Conservation (phyloP, 2,888 invertebrate species). For the Sturmia bella region DNA sequence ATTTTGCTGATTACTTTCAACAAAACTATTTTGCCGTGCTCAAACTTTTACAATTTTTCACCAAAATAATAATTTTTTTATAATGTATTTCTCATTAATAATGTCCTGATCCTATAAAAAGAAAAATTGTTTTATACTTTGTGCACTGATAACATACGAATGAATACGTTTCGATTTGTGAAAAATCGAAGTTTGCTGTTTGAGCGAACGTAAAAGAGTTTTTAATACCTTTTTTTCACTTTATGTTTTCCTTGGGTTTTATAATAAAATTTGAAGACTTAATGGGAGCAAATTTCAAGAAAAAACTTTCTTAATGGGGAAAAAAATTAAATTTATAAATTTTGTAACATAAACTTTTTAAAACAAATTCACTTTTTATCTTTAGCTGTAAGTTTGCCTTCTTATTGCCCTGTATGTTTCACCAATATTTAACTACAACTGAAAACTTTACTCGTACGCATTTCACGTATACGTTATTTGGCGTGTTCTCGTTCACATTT, state of each 20-base stretch:
- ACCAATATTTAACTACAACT: constrained; percentile 67
- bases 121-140: constrained; percentile 33
- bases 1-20: constrained; percentile 52
- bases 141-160: constrained; percentile 39
- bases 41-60: constrained; percentile 30
- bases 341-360: constrained; percentile 20
- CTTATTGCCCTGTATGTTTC: constrained; percentile 50
- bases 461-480: constrained; percentile 54
- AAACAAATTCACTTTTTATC: constrained; percentile 41
- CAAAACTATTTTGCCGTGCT: constrained; percentile 43
- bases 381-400: constrained; percentile 29
- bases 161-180: constrained; percentile 68
- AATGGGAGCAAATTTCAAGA: background rate
- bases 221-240: constrained; percentile 47
- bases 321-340: constrained; percentile 47
- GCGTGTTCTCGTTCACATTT: constrained; percentile 36
- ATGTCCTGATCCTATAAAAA: constrained; percentile 66
- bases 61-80: constrained; percentile 34
- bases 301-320: constrained; percentile 14
- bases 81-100: constrained; percentile 38
- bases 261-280: constrained; percentile 48
- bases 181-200: constrained; percentile 73
- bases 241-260: constrained; percentile 14
- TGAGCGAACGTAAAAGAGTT: constrained; percentile 28
- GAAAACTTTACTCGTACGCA: constrained; percentile 52